Evolutionary conservation across 2,888 invertebrate species (phyloP).

Genomic region (Noctua pronuba): DNA sequence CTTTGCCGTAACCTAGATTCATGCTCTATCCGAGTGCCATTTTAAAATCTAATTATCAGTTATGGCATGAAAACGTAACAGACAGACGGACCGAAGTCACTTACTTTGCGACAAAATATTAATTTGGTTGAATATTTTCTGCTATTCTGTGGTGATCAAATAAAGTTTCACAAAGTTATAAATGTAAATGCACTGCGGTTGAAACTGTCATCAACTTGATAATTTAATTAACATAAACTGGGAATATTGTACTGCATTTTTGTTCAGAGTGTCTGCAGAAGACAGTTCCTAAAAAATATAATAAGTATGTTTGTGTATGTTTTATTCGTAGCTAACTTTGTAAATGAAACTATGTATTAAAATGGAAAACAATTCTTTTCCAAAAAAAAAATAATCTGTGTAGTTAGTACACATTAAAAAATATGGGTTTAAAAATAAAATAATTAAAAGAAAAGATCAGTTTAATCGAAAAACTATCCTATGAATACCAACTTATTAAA

Average conservation of each 20-base stretch:
- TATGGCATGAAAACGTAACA: neutral
- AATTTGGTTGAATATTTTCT: conserved; percentile 4
- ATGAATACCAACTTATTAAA: neutral
- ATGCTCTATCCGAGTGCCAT: neutral
- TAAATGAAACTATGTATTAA: neutral
- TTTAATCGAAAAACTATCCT: neutral
- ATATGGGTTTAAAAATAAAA: neutral
- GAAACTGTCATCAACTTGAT: conserved; percentile 18
- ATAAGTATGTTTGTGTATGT: neutral
- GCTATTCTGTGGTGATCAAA: neutral
- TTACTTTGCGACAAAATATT: neutral
- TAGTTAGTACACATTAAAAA: neutral
- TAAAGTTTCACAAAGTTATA: conserved; percentile 29
- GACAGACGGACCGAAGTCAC: neutral
- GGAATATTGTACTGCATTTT: conserved; percentile 10
- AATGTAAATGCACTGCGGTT: conserved; percentile 36
- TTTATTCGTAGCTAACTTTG: neutral
- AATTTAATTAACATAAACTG: conserved; percentile 18
- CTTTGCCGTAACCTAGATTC: neutral
- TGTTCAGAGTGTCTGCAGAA: conserved; percentile 16
- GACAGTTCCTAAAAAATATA: neutral
- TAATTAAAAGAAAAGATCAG: neutral
- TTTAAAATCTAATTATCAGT: neutral
- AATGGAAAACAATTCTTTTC: neutral
- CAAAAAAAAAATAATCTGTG: too few relatives aligned